Percentiles rank a stretch among this genome's conserved stretches.
Conservation (phyloP, 1,140 invertebrate species). For the Eubasilissa regina region DNA sequence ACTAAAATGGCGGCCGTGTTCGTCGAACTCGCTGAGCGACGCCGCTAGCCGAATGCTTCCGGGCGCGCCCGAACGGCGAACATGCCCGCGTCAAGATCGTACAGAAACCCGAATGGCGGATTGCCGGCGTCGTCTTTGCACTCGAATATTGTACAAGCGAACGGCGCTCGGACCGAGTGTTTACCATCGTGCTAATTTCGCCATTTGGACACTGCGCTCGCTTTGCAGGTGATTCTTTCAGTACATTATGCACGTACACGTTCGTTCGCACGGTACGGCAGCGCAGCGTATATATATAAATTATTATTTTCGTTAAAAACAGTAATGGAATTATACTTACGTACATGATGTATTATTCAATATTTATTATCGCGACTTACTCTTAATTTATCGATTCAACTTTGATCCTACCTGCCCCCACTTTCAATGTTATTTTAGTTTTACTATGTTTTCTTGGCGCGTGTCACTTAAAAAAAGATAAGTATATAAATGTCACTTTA, state of each 20-base stretch:
- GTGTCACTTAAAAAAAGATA: no score
- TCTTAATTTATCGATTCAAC: no score
- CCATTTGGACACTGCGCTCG: slow-evolving; percentile 19
- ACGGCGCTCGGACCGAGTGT: slow-evolving; percentile 41
- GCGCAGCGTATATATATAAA: no score
- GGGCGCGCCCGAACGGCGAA: slow-evolving; percentile 34
- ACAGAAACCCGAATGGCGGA: background rate
- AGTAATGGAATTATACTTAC: no score
- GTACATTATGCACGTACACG: background rate
- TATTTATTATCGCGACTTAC: no score
- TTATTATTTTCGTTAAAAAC: no score
- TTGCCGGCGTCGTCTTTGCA: background rate
- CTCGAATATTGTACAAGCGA: background rate
- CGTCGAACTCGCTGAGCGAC: slow-evolving; percentile 42
- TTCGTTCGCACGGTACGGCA: background rate
- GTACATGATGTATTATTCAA: no score
- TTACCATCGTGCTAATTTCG: background rate
- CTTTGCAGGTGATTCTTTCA: background rate
- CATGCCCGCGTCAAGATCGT: background rate
- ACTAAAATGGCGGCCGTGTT: slow-evolving; percentile 36
- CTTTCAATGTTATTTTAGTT: no score
- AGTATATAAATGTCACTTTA: no score
- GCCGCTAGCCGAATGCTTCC: slow-evolving; percentile 40
- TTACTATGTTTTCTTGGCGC: no score
- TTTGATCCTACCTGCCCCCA: no score